Base-by-base conservation (phyloP, 2,888 invertebrate genomes). In the Choristoneura rosaceana region DNA sequence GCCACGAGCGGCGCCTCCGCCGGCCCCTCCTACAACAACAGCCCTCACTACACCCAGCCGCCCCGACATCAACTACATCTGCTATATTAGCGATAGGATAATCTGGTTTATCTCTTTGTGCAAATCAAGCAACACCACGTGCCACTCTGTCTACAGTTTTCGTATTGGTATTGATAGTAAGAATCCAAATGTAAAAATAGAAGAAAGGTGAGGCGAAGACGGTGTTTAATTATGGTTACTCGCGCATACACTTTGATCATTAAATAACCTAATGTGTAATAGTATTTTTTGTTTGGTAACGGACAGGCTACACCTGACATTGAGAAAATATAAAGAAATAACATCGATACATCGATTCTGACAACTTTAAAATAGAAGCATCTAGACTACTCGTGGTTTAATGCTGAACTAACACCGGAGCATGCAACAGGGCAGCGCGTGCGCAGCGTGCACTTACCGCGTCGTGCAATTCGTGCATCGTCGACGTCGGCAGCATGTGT, bases 1-100 rank as follows among this genome's bases (percentile, higher is more conserved):
- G 96, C 96, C 91, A 86, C 95, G 93, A 94, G 95, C 88, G 93
- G 92, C 89, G 88, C 94, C 90, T 90, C 93, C 86, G 90, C 90
- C 85, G 92, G 91, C 89, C 90, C 94, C 91, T 95, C 94, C 90
- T 93, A 95, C 90, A 92, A 92, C 94, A 95, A 93, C 92, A 90
- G 94, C 94, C 95, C 95, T 93, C 86, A 87, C 91, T 91, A 91
- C 89, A 93, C 90, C 91, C 87, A 78, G 77, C 73, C 73, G 68
- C 78, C 75, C 73, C 74, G 64, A 74, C 69, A 61, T 60, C 52
- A 58, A 70, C 63, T 61, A 45, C 47, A 55, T 55, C 25, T 25
- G 25, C 25, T 25, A 10, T 25, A 25, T 10, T 25, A 25, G 25
- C 55, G 25, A 25, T 4, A 55, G 12, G 25, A 25, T 55, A 55